phyloP scores from a whole-genome alignment of 2,888 invertebrate genomes.

The Hypomecis atomaria region DNA sequence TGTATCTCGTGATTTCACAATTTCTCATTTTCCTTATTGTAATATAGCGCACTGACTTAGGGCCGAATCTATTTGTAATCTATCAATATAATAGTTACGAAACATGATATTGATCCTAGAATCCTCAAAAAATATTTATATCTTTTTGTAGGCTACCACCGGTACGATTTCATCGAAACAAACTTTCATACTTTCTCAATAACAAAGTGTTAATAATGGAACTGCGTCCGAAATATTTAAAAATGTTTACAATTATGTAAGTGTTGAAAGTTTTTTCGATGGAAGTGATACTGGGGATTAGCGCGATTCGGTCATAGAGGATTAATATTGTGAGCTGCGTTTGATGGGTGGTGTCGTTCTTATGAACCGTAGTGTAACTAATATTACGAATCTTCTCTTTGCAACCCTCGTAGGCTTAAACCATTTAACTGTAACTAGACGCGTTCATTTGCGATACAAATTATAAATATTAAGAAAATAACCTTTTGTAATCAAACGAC shows the following conservation, averaged over 20 bases:
- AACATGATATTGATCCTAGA: neutral
- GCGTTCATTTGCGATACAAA: slow-evolving; percentile 51
- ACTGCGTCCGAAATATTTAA: too few species aligned
- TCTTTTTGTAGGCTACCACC: neutral
- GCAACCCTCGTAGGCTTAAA: slow-evolving; percentile 50
- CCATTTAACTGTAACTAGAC: slow-evolving; percentile 44
- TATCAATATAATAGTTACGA: neutral
- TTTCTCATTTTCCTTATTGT: slow-evolving; percentile 30
- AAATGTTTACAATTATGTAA: too few species aligned
- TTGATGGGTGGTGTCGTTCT: slow-evolving; percentile 47
- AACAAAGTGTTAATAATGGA: too few species aligned
- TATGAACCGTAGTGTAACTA: slow-evolving; percentile 51
- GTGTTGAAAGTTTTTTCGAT: too few species aligned
- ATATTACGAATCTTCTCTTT: slow-evolving; percentile 49
- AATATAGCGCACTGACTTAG: slow-evolving; percentile 31
- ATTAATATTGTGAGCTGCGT: slow-evolving; percentile 39
- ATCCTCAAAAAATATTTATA: neutral
- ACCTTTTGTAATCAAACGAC: slow-evolving; percentile 73
- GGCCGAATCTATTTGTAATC: slow-evolving; percentile 15
- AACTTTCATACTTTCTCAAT: too few species aligned
- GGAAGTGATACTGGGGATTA: neutral
- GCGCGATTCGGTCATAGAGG: slow-evolving; percentile 22
- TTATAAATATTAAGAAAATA: slow-evolving; percentile 48
- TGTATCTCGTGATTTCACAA: slow-evolving; percentile 22
- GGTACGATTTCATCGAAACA: neutral